phyloP scores from a whole-genome alignment of 1,140 invertebrate species.

The Portunus trituberculatus region DNA sequence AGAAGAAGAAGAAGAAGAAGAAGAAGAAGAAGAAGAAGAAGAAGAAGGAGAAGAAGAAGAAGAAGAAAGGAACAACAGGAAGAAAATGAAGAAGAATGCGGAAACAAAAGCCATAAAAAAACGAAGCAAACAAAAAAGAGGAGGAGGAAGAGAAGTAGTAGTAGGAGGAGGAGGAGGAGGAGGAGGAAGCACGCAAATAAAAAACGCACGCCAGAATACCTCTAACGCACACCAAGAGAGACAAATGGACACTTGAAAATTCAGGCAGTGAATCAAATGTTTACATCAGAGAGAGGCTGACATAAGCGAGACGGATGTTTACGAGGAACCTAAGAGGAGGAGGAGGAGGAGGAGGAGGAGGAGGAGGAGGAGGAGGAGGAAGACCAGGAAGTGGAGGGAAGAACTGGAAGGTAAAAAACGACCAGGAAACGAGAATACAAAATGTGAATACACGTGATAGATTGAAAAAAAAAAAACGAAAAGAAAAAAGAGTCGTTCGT shows the following conservation, averaged over 20 bases:
- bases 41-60: no score
- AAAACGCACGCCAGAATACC: neutral
- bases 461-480: no score
- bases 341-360: constrained; percentile 6
- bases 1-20: neutral
- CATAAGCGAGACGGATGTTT: neutral
- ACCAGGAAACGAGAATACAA: no score
- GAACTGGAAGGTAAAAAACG: neutral
- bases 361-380: constrained; percentile 5
- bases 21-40: neutral
- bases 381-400: neutral
- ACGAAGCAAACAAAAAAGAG: neutral
- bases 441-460: no score
- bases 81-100: no score
- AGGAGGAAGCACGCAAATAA: no score
- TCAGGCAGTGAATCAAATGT: neutral
- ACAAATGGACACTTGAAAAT: neutral
- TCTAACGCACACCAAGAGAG: neutral
- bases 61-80: neutral
- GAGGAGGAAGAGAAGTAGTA: neutral
- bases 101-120: neutral
- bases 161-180: neutral
- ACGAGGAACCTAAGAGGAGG: neutral
- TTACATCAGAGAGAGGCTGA: neutral
- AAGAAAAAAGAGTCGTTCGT: no score